Conservation (phyloP, 2,888 invertebrate genomes). For the Kryphioiulus occultus region DNA sequence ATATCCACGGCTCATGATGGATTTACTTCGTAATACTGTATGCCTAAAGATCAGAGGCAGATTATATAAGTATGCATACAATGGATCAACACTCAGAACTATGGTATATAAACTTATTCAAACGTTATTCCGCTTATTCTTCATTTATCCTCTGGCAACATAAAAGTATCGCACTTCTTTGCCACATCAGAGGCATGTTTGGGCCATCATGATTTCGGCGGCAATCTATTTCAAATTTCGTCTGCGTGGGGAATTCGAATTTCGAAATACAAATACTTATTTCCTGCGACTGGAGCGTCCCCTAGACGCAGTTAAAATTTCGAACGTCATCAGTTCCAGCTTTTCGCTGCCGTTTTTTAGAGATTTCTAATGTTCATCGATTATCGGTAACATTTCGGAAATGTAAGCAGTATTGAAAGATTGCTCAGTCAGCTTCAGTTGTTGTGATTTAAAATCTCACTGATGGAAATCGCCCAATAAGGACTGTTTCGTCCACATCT, state of each 20-base stretch:
- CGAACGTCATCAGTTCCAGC: background rate
- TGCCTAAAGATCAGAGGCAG: too few relatives aligned
- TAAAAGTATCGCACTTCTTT: too few relatives aligned
- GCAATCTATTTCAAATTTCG: background rate
- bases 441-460: background rate
- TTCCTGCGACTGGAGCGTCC: slow-evolving; percentile 5
- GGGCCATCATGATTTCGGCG: background rate
- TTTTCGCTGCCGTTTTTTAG: background rate
- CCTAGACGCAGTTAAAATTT: slow-evolving; percentile 19
- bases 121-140: too few relatives aligned
- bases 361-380: background rate
- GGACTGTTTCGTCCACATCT: background rate
- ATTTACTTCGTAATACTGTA: too few relatives aligned
- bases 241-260: background rate
- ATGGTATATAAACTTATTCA: too few relatives aligned
- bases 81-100: too few relatives aligned
- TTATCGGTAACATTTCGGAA: background rate
- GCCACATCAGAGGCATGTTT: too few relatives aligned
- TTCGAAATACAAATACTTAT: background rate
- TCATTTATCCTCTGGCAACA: too few relatives aligned
- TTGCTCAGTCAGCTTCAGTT: background rate
- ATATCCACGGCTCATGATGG: too few relatives aligned
- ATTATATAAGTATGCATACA: too few relatives aligned
- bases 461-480: background rate
- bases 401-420: background rate